Evolutionary conservation across 1,140 invertebrate genomes (phyloP).

Genomic region (Lamellibrachia luymesi): DNA sequence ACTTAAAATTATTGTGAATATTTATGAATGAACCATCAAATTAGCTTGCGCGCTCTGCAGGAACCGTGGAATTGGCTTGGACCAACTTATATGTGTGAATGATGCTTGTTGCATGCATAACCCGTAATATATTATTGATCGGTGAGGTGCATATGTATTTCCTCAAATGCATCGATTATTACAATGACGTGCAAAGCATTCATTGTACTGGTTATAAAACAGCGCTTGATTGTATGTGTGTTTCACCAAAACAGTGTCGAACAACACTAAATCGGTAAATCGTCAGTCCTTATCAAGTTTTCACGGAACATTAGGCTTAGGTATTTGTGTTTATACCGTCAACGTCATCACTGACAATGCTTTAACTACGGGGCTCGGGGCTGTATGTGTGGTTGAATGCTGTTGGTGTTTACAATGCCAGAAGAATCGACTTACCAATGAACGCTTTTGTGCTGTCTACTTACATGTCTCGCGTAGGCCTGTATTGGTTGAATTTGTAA

Average conservation of each 20-base stretch:
- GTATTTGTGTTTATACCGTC: neutral
- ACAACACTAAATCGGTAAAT: neutral
- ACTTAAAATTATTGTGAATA: neutral
- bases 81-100: neutral
- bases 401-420: neutral
- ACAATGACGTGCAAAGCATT: too few species aligned
- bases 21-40: neutral
- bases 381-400: neutral
- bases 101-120: neutral
- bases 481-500: neutral
- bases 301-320: neutral
- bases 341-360: neutral
- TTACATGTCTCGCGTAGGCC: neutral
- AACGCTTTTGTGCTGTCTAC: neutral
- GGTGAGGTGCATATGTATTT: too few species aligned
- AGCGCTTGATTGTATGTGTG: too few species aligned
- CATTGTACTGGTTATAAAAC: too few species aligned
- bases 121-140: neutral
- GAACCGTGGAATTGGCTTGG: neutral
- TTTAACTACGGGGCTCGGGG: neutral
- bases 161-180: too few species aligned
- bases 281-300: neutral
- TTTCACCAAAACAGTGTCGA: neutral
- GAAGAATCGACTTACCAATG: neutral
- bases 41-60: neutral